Base-by-base conservation (phyloP, 2,113 vertebrate species). In the Hippoglossus stenolepis region DNA sequence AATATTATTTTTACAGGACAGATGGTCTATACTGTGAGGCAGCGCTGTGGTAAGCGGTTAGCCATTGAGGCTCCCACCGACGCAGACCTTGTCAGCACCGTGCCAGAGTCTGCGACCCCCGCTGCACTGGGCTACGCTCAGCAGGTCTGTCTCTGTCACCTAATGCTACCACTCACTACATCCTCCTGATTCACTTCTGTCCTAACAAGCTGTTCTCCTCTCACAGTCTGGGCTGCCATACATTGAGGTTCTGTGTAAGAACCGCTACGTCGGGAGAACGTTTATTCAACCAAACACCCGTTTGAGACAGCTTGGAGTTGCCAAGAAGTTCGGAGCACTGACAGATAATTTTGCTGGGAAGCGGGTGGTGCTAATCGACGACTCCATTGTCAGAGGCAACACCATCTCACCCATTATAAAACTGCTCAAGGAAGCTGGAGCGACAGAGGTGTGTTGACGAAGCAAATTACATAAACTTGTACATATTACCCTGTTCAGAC, bases 251-350 rank as follows among this genome's bases (percentile, higher is more conserved):
- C 92, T 99, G 18, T 99, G 98, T 90, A 99, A 99, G 94, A 99
- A 99, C 75, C 95, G 98, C 0, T 99, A 99, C 0, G 98, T 99
- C 1, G 98, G 98, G 61, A 95, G 97, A 90, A 99, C 98, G 0
- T 99, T 99, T 59, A 99, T 99, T 91, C 98, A 99, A 77, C 98
- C 98, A 60, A 99, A 99, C 43, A 97, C 97, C 89, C 95, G 98
- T n/a, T 78, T 99, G 87, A 95, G 98, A 79, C 98, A 99, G 17
- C 95, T 99, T 4, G 97, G 98, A 4, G 98, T 99, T 49, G 97
- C 98, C 38, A 99, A 99, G 93, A 99, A 99, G 90, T 99, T 99
- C 72, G 98, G 98, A 0, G 97, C 97, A 13, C 80, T 99, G 83
- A 97, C 97, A 0, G 97, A 99, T 80, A 99, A 99, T 81, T 99